Conservation (phyloP, 64 coral and sea anemone genomes). For the Pachyseris speciosa region DNA sequence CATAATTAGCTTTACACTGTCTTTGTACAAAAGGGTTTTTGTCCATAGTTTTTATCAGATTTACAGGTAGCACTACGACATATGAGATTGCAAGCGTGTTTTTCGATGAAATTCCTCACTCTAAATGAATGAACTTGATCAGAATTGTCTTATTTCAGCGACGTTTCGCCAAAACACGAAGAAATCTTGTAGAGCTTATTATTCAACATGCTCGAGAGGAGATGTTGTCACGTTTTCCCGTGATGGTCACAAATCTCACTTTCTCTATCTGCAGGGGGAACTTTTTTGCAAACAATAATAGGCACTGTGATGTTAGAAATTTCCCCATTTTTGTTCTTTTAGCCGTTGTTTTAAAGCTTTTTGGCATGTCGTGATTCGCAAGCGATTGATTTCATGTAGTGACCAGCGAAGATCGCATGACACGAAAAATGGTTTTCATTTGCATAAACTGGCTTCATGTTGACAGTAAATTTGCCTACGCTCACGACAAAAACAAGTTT, state of each 20-base stretch:
- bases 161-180: conserved; percentile 5
- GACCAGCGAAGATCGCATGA: conserved; percentile 53
- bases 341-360: background rate
- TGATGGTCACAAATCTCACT: background rate
- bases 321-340: background rate
- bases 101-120: background rate
- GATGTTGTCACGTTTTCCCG: conserved; percentile 14
- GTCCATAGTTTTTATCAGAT: background rate
- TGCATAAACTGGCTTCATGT: conserved; percentile 20
- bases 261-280: background rate
- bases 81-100: background rate
- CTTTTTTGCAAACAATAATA: background rate
- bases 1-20: conserved; percentile 1
- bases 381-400: background rate
- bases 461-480: background rate
- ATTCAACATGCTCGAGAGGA: conserved; percentile 3
- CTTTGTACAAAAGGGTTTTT: conserved; percentile 34
- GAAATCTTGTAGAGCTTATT: background rate
- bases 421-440: background rate
- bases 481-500: conserved; percentile 7
- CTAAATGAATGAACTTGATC: background rate
- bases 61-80: background rate
- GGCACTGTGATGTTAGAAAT: background rate
- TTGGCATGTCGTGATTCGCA: background rate
- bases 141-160: background rate